Evolutionary conservation across 1,140 invertebrate genomes (phyloP), one percentile per base, ranked within the genome.

Genomic region (Drosophila guanche): DNA sequence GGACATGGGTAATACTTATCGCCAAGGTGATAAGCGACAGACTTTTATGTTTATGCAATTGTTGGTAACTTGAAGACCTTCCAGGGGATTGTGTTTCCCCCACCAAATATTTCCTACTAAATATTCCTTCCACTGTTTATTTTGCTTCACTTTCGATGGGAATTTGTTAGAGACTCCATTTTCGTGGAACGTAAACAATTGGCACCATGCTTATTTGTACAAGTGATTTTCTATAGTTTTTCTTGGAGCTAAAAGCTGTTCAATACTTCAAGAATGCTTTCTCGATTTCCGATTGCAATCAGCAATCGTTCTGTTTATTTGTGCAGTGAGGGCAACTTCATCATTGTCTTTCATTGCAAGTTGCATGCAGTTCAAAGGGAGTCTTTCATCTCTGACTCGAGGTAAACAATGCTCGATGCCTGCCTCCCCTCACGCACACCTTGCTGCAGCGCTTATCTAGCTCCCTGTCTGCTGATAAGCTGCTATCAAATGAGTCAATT

Each of bases 221-320:
- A 10, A 37, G 33, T 37, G 10, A 12, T 12, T 27, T 12, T 27
- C 5, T 5, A 12, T n/a, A 12, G 37, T 33, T 37, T 27, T 58
- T 20, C 10, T 33, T 5, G 10, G 56, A 33, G 22, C 20, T 14
- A 22, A 56, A 52, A 59, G 60, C 78, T 53, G 81, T 86, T 79
- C 70, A 77, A 77, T 76, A 67, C 60, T 70, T 66, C 55, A 67
- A 57, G 50, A 60, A 60, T 40, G 57, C 72, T 58, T 54, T 72
- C 66, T 63, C 51, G 41, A 74, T 85, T 74, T 86, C 83, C 81
- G 73, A 86, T 81, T 74, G 73, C 61, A 67, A 86, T 86, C 73
- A 58, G 48, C 66, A 57, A 60, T 77, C 73, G 81, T 86, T 33
- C 65, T 88, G 83, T 85, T 85, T 85, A 85, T 85, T 85, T 85